Base-by-base conservation (phyloP, 1,140 invertebrate genomes). In the Muscidifurax raptorellus region DNA sequence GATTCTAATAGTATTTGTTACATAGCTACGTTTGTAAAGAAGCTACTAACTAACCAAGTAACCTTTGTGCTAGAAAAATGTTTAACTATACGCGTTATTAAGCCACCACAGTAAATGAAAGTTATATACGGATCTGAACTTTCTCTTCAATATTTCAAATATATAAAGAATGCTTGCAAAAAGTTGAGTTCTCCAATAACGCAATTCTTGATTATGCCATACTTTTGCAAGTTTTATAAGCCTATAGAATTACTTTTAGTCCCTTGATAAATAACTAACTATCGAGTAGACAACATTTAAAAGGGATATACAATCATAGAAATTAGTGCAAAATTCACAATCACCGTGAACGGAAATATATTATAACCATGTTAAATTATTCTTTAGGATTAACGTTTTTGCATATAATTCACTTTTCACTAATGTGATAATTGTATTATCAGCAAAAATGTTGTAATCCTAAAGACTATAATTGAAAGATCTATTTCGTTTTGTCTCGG, bases 191-290 rank as follows among this genome's bases (percentile, higher is more conserved):
- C 36, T 71, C 27, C 15, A 36, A 28, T n/a, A 79, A 84, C 67
- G 76, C 76, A 84, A 84, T 79, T 32, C 40, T 79, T 44, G 82
- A 84, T 84, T 84, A 79, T 84, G 82, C 36, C 82, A 84, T 32
- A 25, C 10, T 25, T 67, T 28, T 67, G 67, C 27, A 27, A 27
- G 67, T 12, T n/a, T 69, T 69, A 28, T 28, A 59, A 59, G 52
- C 1, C 18, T 59, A n/a, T n/a, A 59, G 18, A n/a, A 22, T 59
- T 69, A 30, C 25, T 30, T 69, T 69, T 7, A 13, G 27, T 69
- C 4, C 2, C 27, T 74, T 30, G 10, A 36, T 36, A 40, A 74
- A 15, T 69, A 28, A 69, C 3, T 2, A 69, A 18, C 27, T 9
- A 67, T 2, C 2, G 28, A 15, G 2, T 69, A 9, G 36, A 9